phyloP scores from a whole-genome alignment of 2,888 invertebrate species.

The Mantis religiosa region DNA sequence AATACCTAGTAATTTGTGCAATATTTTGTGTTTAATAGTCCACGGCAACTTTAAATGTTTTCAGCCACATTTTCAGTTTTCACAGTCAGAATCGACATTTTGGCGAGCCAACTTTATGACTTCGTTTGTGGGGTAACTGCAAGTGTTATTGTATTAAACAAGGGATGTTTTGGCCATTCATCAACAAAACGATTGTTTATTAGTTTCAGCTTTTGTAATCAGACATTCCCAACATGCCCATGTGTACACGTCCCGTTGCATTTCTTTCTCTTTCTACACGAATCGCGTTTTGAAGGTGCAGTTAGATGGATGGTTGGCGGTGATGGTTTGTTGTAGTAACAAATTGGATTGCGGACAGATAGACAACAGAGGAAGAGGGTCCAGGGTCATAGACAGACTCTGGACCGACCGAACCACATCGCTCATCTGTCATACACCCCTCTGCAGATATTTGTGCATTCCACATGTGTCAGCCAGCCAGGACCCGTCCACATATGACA shows the following conservation, averaged over 20 bases:
- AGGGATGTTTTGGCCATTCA: neutral
- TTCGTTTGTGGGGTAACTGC: neutral
- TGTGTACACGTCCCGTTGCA: neutral
- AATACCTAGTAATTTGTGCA: too few species aligned
- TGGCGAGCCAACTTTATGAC: neutral
- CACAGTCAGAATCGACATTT: neutral
- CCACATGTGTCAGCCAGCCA: slow-evolving; percentile 23
- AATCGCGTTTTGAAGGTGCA: slow-evolving; percentile 4
- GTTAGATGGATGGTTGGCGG: slow-evolving; percentile 13
- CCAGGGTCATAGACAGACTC: neutral
- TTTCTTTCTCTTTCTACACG: neutral
- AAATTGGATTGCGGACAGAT: slow-evolving; percentile 21
- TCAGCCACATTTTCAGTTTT: neutral
- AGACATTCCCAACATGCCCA: neutral
- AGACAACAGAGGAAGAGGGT: neutral
- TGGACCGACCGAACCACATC: neutral
- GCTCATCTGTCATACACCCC: slow-evolving; percentile 9
- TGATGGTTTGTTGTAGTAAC: slow-evolving; percentile 16
- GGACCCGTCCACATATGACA: slow-evolving; percentile 23
- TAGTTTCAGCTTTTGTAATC: neutral
- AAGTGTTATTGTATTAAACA: neutral
- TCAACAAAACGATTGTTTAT: neutral
- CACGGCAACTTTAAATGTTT: too few species aligned
- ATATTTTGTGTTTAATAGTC: too few species aligned
- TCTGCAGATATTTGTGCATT: slow-evolving; percentile 19